phyloP scores from a whole-genome alignment of 2,888 invertebrate genomes.

The Tenthredo scrophulariae region DNA sequence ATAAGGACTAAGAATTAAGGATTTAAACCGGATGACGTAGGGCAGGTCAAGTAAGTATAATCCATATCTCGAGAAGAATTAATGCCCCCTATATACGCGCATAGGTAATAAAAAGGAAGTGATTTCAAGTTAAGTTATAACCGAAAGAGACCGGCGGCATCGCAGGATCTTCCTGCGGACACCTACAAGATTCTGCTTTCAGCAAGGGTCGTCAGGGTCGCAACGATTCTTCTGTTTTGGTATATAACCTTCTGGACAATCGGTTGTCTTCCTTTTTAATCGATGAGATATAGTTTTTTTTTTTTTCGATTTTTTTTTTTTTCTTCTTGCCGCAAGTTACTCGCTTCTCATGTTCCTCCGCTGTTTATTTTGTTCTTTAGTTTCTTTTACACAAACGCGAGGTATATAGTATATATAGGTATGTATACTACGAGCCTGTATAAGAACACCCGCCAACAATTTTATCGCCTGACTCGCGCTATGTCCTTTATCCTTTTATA shows the following conservation, averaged over 20 bases:
- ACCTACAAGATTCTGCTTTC: conserved; percentile 74
- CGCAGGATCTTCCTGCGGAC: conserved; percentile 60
- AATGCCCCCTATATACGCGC: not conserved
- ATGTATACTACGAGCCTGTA: no score
- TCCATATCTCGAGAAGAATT: not conserved
- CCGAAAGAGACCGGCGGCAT: not conserved
- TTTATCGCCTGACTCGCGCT: conserved; percentile 39
- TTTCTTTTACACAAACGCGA: not conserved
- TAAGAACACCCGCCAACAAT: conserved; percentile 37
- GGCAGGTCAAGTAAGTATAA: not conserved
- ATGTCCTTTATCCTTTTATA: conserved; percentile 12
- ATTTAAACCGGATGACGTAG: no score
- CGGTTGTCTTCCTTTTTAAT: conserved; percentile 61
- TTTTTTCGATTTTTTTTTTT: not conserved
- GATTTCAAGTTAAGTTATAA: not conserved
- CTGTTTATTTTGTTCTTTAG: not conserved
- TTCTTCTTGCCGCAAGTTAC: conserved; percentile 56
- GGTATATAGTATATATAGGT: not conserved
- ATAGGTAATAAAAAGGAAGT: not conserved
- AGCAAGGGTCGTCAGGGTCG: conserved; percentile 72
- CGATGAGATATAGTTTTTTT: conserved; percentile 57
- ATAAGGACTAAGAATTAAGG: not conserved
- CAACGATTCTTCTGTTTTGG: conserved; percentile 56
- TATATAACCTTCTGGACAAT: not conserved
- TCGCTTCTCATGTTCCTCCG: not conserved